phyloP scores from a whole-genome alignment of 2,113 vertebrate genomes.

The Chaetops frenatus region DNA sequence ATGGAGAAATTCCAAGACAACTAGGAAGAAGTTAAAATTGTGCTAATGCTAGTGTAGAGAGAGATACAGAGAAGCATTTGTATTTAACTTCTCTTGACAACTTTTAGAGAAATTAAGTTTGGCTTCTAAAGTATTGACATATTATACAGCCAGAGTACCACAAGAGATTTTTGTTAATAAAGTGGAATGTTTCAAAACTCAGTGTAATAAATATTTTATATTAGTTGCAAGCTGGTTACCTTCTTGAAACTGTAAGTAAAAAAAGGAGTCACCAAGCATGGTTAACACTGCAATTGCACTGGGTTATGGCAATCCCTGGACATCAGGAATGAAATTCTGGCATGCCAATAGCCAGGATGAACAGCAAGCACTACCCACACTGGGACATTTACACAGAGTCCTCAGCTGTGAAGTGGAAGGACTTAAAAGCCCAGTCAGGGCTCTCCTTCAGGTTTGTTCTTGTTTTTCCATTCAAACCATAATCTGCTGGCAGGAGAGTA shows the following conservation, averaged over 20 bases:
- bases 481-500: background rate
- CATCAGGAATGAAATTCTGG: background rate
- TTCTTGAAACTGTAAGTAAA: background rate
- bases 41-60: background rate
- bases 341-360: background rate
- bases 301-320: background rate
- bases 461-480: background rate
- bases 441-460: background rate
- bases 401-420: background rate
- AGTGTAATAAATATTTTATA: background rate
- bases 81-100: background rate
- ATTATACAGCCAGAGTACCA: background rate
- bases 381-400: background rate
- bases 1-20: background rate
- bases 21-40: background rate
- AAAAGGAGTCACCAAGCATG: background rate
- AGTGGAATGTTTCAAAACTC: background rate
- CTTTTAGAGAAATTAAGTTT: background rate
- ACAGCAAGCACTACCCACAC: fast-evolving
- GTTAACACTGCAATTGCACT: background rate
- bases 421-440: background rate
- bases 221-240: background rate
- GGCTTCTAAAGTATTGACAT: background rate
- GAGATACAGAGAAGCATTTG: background rate
- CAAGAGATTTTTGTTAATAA: conserved; percentile 21